Conservation (phyloP, 2,113 vertebrate species). For the Otocyon megalotis region DNA sequence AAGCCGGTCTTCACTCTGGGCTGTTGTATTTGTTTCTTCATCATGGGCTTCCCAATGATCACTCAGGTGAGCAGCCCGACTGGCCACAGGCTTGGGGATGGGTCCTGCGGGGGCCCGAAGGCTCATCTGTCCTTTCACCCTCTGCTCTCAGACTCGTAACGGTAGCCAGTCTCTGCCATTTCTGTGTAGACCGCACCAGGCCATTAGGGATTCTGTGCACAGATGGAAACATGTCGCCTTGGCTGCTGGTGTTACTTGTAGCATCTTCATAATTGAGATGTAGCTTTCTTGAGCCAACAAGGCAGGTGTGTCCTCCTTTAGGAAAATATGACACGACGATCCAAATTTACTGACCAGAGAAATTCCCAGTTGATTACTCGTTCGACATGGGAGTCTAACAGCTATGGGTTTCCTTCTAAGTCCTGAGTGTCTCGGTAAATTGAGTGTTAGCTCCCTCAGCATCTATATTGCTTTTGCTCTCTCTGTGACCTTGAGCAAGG, state of each 20-base stretch:
- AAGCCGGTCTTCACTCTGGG: conserved; percentile 95
- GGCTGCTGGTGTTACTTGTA: neutral
- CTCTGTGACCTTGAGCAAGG: neutral
- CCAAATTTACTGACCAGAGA: neutral
- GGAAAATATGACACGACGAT: neutral
- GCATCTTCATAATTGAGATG: conserved; percentile 69
- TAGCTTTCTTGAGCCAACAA: conserved; percentile 67
- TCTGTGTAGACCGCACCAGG: too few relatives aligned
- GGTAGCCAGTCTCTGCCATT: neutral
- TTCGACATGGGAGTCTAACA: neutral
- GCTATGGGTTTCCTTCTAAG: neutral
- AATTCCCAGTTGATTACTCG: neutral
- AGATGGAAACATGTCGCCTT: conserved; percentile 56
- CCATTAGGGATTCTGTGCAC: neutral
- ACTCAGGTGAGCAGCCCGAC: conserved; percentile 91
- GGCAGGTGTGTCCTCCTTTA: conserved; percentile 77
- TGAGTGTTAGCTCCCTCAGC: neutral
- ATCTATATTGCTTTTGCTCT: neutral
- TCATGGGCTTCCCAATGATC: conserved; percentile 99
- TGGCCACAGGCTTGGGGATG: neutral
- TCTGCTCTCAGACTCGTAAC: neutral
- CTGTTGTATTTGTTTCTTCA: conserved; percentile 94
- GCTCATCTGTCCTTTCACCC: neutral
- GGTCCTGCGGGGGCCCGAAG: rapidly evolving
- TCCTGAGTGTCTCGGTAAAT: neutral